A percentile compares a stretch with the other conserved stretches of the same genome.
Evolutionary conservation across 2,113 vertebrate genomes (phyloP).

Genomic region (Sturnus vulgaris): DNA sequence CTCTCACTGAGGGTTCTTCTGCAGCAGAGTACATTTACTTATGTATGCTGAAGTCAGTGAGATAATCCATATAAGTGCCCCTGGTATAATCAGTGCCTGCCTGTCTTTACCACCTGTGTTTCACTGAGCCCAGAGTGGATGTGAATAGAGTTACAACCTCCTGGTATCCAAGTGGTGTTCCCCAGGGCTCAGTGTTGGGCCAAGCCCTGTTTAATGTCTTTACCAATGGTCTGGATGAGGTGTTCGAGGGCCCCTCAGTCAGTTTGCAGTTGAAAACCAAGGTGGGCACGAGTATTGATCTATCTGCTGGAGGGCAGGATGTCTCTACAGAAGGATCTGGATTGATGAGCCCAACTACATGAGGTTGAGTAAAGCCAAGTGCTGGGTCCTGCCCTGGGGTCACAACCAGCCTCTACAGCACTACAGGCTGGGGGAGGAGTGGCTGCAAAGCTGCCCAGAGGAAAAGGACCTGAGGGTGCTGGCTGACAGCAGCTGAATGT

Average conservation of each 20-base stretch:
- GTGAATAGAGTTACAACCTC: neutral
- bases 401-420: neutral
- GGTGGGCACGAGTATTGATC: fast-evolving
- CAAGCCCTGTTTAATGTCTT: neutral
- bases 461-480: neutral
- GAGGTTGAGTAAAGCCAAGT: neutral
- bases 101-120: neutral
- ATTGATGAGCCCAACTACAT: neutral
- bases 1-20: neutral
- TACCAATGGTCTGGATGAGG: neutral
- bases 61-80: neutral
- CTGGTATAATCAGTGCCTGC: neutral
- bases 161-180: neutral
- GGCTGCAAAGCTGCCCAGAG: neutral
- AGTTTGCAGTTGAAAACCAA: neutral
- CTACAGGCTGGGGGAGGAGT: neutral
- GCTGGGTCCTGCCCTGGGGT: neutral
- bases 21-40: neutral
- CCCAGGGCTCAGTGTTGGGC: neutral
- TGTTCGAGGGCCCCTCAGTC: fast-evolving
- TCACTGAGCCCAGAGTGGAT: neutral
- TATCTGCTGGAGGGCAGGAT: neutral
- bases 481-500: fast-evolving
- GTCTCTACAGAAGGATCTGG: neutral
- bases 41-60: neutral